phyloP scores from a whole-genome alignment of 1,140 invertebrate genomes.

The Lasaia peninsularis region DNA sequence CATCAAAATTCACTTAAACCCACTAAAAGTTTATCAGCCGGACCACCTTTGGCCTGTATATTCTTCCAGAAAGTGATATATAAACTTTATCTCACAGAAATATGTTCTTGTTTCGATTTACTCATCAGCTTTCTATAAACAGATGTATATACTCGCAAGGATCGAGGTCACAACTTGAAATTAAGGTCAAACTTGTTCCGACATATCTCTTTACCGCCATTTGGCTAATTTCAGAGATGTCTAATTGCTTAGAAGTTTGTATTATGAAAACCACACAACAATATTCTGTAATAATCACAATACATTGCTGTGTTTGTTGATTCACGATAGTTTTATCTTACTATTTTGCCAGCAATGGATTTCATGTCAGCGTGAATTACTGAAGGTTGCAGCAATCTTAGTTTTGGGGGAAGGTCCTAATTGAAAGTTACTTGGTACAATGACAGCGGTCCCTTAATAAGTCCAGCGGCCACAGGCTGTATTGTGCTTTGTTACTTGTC shows the following conservation, averaged over 20 bases:
- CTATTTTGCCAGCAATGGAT: slow-evolving; percentile 16
- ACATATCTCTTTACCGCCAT: not conserved
- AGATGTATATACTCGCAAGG: not conserved
- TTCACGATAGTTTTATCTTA: not conserved
- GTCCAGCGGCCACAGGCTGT: slow-evolving; percentile 42
- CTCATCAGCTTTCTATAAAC: no score
- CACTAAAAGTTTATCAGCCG: no score
- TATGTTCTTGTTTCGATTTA: no score
- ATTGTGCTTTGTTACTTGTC: slow-evolving; percentile 61
- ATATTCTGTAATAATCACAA: not conserved
- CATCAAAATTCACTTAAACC: no score
- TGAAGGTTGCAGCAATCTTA: slow-evolving; percentile 23
- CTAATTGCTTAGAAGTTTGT: slow-evolving; percentile 3
- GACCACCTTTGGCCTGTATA: no score
- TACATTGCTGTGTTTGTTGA: slow-evolving; percentile 11
- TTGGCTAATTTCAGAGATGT: slow-evolving; percentile 1
- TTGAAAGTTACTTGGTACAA: slow-evolving; percentile 60
- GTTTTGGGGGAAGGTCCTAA: slow-evolving; percentile 43
- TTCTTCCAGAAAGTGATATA: no score
- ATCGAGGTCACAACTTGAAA: not conserved
- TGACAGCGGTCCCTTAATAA: slow-evolving; percentile 61
- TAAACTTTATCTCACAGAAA: no score
- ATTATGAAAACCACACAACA: not conserved
- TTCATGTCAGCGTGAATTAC: not conserved
- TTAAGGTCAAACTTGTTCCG: slow-evolving; percentile 5